Conservation (phyloP, 2,888 invertebrate genomes). For the Nemotelus nigrinus region DNA sequence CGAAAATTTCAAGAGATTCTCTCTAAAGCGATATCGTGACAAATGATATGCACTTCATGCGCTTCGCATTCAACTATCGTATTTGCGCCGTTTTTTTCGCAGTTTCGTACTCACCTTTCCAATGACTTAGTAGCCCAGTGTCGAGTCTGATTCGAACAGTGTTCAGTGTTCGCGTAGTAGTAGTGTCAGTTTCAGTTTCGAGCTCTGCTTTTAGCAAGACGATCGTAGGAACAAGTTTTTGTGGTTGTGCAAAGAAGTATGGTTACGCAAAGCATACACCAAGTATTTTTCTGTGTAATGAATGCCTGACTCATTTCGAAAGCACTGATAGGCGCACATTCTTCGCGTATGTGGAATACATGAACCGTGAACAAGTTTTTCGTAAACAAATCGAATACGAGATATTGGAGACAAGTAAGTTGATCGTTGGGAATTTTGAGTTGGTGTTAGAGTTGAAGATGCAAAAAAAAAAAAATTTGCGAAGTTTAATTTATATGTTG, state of each 20-base stretch:
- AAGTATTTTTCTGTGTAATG: background rate
- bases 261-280: slow-evolving; percentile 26
- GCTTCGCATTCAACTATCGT: background rate
- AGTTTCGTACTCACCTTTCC: slow-evolving; percentile 32
- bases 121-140: slow-evolving; percentile 40
- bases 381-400: slow-evolving; percentile 8
- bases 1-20: too few relatives aligned
- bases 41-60: background rate
- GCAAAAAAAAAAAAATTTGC: too few relatives aligned
- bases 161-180: slow-evolving; percentile 3
- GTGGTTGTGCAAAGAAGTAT: slow-evolving; percentile 26
- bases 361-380: background rate
- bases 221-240: slow-evolving; percentile 26
- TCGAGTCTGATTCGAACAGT: background rate
- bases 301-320: slow-evolving; percentile 41
- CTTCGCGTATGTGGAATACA: slow-evolving; percentile 7
- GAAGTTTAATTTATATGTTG: too few relatives aligned
- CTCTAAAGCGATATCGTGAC: too few relatives aligned
- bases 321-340: background rate
- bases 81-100: background rate
- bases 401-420: background rate
- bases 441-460: background rate
- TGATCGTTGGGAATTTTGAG: background rate
- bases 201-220: background rate
- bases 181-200: slow-evolving; percentile 12